Conservation (phyloP, 2,888 invertebrate genomes). For the Aproaerema taeniolella region DNA sequence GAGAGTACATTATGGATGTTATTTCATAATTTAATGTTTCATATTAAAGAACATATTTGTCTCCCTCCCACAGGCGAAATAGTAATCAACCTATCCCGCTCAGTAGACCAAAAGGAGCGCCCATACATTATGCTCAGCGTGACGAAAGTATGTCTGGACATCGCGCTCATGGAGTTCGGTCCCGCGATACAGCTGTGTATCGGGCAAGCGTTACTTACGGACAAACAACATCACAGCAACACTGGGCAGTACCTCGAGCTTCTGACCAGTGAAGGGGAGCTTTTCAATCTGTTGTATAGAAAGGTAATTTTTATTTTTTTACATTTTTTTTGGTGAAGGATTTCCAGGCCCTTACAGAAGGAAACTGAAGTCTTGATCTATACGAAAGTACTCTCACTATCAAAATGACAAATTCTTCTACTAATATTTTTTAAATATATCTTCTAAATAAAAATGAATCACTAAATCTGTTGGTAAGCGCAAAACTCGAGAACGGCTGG, state of each 20-base stretch:
- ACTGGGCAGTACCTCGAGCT: constrained; percentile 88
- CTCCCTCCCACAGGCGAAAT: constrained; percentile 77
- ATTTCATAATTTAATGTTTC: no score
- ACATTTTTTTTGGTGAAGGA: background rate
- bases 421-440: no score
- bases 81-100: constrained; percentile 81
- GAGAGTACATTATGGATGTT: no score
- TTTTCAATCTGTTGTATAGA: constrained; percentile 85
- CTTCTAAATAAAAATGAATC: no score
- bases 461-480: no score
- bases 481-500: no score
- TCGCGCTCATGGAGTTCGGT: constrained; percentile 87
- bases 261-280: constrained; percentile 81
- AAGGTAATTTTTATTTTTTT: constrained; percentile 70
- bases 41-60: no score
- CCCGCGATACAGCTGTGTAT: constrained; percentile 83
- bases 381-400: no score
- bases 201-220: constrained; percentile 72
- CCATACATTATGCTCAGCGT: constrained; percentile 86
- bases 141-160: constrained; percentile 83
- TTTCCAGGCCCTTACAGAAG: no score
- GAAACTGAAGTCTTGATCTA: no score
- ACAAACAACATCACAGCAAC: constrained; percentile 85
- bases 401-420: no score
- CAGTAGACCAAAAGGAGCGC: constrained; percentile 80